phyloP scores from a whole-genome alignment of 2,797 vertebrate genomes.

The Onychomys arenicola region DNA sequence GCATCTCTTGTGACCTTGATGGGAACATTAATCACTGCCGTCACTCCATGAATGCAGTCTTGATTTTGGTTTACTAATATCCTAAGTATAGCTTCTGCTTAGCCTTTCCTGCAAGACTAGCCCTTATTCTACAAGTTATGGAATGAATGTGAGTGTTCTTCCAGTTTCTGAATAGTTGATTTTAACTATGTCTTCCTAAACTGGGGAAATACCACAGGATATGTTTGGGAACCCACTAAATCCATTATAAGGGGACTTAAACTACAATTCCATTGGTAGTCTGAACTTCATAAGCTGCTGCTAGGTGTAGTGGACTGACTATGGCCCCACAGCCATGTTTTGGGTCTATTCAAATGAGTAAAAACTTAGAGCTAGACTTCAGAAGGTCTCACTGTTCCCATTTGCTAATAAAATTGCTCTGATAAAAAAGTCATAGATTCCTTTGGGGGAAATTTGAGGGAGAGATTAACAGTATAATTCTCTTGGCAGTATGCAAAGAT shows the following conservation, averaged over 20 bases:
- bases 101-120: not conserved
- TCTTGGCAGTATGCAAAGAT: not conserved
- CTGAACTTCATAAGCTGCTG: no score
- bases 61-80: not conserved
- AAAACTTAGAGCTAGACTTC: not conserved
- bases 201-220: not conserved
- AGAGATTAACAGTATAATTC: not conserved
- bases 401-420: not conserved
- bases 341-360: not conserved
- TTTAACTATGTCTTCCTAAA: not conserved
- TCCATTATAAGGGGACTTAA: not conserved
- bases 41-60: not conserved
- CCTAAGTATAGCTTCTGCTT: not conserved
- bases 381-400: not conserved
- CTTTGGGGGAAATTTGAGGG: not conserved
- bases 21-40: not conserved
- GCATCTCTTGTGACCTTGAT: not conserved
- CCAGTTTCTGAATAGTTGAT: not conserved
- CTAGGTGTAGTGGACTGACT: not conserved
- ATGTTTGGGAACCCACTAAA: not conserved
- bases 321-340: not conserved
- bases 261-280: not conserved
- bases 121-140: not conserved
- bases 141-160: not conserved
- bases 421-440: not conserved